Evolutionary conservation across 2,113 vertebrate genomes (phyloP), one percentile per base, ranked within the genome.

Genomic region (Agelaius phoeniceus): DNA sequence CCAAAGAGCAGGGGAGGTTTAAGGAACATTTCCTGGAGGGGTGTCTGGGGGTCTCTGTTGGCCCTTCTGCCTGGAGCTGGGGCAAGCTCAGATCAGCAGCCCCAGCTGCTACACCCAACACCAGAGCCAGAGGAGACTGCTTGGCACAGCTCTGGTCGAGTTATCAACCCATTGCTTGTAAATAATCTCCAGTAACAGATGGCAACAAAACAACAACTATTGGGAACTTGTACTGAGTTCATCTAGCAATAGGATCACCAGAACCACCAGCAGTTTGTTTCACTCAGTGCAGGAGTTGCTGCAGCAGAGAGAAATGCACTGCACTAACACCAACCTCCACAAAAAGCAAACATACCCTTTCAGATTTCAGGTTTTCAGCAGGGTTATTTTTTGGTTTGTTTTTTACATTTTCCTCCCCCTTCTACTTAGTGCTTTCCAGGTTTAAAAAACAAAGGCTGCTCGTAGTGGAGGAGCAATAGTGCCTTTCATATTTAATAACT

Each of bases 401-500:
- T 94, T 89, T 84, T 4, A 48, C 15, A 28, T 92, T 92, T 93
- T 62, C 62, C 66, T 87, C 62, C 41, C 23, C 17, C 21, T 77
- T 82, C 90, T 62, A 46, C 90, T 96, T 89, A 59, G 33, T 61
- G 48, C 44, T 93, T 96, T 97, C 94, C 96, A 96, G 87, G 76
- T 96, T 97, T 96, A 63, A 97, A 90, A 98, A 97, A 97, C 95
- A 98, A 98, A 97, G 95, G 72, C 93, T 87, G 62, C 55, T 96
- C 76, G 1, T 69, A 87, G 65, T n/a, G 22, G 77, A 94, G 66
- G 80, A 95, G 96, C 89, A 96, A 97, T 95, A 96, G 91, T 52
- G 94, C 94, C 44, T 82, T 96, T 98, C 97, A 97, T 97, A 96
- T 96, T 97, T 98, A 98, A 98, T 98, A 98, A 97, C 96, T 97